A percentile compares a stretch with the other conserved stretches of the same genome.
Evolutionary conservation across 2,797 vertebrate genomes (phyloP).

Genomic region (Hydrocynus forskahlii): DNA sequence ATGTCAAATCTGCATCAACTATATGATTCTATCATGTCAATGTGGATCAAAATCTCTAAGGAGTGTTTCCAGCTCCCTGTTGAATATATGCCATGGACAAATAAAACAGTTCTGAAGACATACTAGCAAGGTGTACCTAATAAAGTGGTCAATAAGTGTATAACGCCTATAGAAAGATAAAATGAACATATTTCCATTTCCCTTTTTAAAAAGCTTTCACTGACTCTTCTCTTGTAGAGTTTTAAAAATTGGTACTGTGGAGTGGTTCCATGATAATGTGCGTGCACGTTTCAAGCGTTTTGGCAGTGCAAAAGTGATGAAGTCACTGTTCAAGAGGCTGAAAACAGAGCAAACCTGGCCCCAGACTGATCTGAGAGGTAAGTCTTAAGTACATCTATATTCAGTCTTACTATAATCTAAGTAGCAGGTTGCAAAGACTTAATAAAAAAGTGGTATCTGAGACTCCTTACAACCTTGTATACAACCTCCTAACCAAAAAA

Average conservation of each 20-base stretch:
- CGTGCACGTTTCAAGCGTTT: constrained; percentile 88
- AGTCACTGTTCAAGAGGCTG: constrained; percentile 84
- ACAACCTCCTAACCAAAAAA: background rate
- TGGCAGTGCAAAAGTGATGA: constrained; percentile 92
- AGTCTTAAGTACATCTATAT: background rate
- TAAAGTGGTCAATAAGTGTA: too few species aligned
- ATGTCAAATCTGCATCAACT: too few species aligned
- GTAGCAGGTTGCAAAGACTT: constrained; percentile 33
- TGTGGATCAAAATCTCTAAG: too few species aligned
- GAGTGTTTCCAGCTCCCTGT: too few species aligned
- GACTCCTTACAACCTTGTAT: background rate
- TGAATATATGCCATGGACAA: too few species aligned
- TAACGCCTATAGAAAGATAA: too few species aligned
- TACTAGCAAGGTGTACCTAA: too few species aligned
- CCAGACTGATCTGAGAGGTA: constrained; percentile 72
- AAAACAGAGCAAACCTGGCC: constrained; percentile 62
- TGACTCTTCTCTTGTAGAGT: constrained; percentile 71
- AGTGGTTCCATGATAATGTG: constrained; percentile 91
- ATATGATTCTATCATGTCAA: too few species aligned
- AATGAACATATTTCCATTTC: too few species aligned
- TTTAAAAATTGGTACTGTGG: constrained; percentile 87
- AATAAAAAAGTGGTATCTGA: constrained; percentile 32
- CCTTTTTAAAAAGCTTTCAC: background rate
- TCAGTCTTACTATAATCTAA: constrained; percentile 10
- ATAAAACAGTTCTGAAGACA: too few species aligned